Evolutionary conservation across 2,797 vertebrate genomes (phyloP), one percentile per base, ranked within the genome.

Genomic region (Acridotheres tristis): DNA sequence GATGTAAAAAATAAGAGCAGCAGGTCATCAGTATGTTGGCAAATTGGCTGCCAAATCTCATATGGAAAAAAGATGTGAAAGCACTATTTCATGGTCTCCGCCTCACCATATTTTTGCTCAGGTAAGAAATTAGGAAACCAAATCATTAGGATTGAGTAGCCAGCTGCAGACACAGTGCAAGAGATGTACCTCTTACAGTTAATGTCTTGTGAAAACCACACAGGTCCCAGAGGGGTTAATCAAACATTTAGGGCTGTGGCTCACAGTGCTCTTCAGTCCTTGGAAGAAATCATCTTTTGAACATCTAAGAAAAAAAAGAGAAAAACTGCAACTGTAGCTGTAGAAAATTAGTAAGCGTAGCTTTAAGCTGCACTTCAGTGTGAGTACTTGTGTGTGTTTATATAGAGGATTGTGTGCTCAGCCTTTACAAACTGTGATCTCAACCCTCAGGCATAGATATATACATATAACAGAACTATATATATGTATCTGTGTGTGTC

Each of bases 121-220:
- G 81, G 59, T 78, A 75, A 80, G 72, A 83, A 90, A 88, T 66
- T 75, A 72, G 69, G 47, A 91, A 91, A 84, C 58, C 73, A 5
- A 69, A 51, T 75, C 73, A 65, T 55, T 57, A 82, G 58, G 47
- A 68, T 7, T 80, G 78, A 90, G 73, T 19, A 72, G 55, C 54
- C 66, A 54, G 47, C 58, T 96, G 72, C 65, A 89, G 72, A 69
- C 4, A 61, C 40, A 88, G 75, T 0, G 0, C 26, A 40, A 55
- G 40, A 68, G 43, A 89, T 19, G n/a, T 7, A 79, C 75, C n/a
- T 83, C 61, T 91, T 61, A 47, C 30, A 58, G 65, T 26, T 66
- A 85, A 36, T 58, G 54, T 68, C 75, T 83, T 81, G 65, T 73
- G 68, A 89, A 96, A 92, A 95, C 63, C 61, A 62, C 72, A 62